Conservation (phyloP, 2,888 invertebrate species). For the Spisula subtruncata region DNA sequence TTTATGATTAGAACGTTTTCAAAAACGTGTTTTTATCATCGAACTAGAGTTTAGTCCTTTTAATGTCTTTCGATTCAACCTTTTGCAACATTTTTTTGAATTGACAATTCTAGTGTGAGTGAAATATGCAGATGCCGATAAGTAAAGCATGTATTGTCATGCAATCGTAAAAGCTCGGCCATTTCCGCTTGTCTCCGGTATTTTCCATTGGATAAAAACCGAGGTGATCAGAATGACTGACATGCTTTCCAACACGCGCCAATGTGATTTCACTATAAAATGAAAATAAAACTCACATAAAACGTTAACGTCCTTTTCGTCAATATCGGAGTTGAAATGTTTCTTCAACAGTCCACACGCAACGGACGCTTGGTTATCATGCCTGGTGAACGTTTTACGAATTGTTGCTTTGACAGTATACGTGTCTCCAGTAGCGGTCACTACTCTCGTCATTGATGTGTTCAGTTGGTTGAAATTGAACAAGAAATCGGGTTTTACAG, state of each 20-base stretch:
- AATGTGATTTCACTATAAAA: too few relatives aligned
- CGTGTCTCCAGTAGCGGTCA: not conserved
- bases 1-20: too few relatives aligned
- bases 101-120: not conserved
- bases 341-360: not conserved
- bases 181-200: too few relatives aligned
- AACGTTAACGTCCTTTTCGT: not conserved
- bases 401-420: not conserved
- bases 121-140: not conserved
- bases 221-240: too few relatives aligned
- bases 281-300: not conserved
- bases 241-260: too few relatives aligned
- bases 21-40: too few relatives aligned
- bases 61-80: too few relatives aligned
- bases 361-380: not conserved
- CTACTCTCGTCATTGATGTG: not conserved
- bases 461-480: not conserved
- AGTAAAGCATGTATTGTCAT: too few relatives aligned
- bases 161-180: too few relatives aligned
- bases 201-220: too few relatives aligned
- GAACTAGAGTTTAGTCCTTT: too few relatives aligned
- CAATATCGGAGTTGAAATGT: not conserved
- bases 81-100: not conserved
- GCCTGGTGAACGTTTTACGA: not conserved
- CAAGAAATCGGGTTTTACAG: not conserved